Evolutionary conservation across 2,888 invertebrate species (phyloP).

Genomic region (Geotrupes spiniger): DNA sequence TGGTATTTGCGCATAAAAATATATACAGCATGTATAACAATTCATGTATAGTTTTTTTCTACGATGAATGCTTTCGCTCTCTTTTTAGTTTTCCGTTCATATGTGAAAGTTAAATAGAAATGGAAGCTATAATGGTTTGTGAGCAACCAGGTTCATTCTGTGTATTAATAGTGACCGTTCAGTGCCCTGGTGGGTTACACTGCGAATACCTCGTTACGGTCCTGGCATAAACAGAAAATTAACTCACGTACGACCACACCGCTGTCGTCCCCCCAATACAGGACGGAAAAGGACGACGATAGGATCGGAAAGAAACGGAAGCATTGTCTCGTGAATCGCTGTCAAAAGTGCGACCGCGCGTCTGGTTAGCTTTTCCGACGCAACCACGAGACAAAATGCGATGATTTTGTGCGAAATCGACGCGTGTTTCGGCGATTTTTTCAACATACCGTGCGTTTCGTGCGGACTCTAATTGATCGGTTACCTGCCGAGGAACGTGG

Average conservation of each 20-base stretch:
- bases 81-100: too few relatives aligned
- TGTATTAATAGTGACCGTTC: too few relatives aligned
- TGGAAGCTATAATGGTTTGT: too few relatives aligned
- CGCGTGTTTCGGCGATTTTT: background rate
- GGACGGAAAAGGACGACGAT: conserved; percentile 1
- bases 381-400: background rate
- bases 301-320: conserved; percentile 14
- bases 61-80: too few relatives aligned
- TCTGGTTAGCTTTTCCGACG: background rate
- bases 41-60: too few relatives aligned
- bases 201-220: conserved; percentile 10
- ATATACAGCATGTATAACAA: too few relatives aligned
- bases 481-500: too few relatives aligned
- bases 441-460: background rate
- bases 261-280: conserved; percentile 16
- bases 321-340: background rate
- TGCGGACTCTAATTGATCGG: too few relatives aligned
- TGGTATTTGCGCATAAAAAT: too few relatives aligned
- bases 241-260: conserved; percentile 15
- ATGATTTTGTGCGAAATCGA: background rate
- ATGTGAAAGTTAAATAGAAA: too few relatives aligned
- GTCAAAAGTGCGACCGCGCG: background rate
- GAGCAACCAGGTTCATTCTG: too few relatives aligned
- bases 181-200: too few relatives aligned
- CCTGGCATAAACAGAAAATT: conserved; percentile 15